These are phyloP conservation scores for Epinephelus malabaricus DNA, from an alignment of 2,797 vertebrate genomes.

Conservation along the genomic window DNA sequence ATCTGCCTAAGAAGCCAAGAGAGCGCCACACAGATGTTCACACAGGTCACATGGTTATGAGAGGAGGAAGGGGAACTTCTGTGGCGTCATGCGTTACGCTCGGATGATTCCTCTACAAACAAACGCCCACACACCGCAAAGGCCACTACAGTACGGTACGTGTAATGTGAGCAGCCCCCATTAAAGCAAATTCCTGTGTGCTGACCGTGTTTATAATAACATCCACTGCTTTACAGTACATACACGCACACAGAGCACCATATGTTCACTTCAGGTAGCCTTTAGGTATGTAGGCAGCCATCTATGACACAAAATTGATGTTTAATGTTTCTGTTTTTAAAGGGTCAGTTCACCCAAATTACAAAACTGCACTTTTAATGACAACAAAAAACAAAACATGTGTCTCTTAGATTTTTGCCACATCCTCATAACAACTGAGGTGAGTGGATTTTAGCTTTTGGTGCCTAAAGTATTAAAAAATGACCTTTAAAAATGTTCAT, in stretches of 20 bases:
- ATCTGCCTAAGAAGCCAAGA: conserved; percentile 96
- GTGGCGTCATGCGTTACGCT: conserved; percentile 38
- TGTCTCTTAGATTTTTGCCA: not conserved
- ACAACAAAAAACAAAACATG: not conserved
- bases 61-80: conserved; percentile 40
- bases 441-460: not conserved
- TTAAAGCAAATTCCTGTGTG: not conserved
- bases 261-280: conserved; percentile 23
- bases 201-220: not conserved
- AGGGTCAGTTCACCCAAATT: not conserved
- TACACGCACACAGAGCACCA: not conserved
- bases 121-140: conserved; percentile 21
- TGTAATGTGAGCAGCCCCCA: not conserved
- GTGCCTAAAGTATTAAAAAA: not conserved
- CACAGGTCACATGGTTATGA: conserved; percentile 67
- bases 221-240: not conserved
- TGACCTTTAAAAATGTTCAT: not conserved
- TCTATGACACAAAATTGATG: not conserved
- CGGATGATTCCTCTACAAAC: conserved; percentile 24
- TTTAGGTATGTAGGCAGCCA: not conserved
- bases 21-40: conserved; percentile 85
- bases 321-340: not conserved
- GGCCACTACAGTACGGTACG: not conserved
- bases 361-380: not conserved
- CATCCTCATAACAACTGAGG: not conserved